Evolutionary conservation across 2,888 invertebrate genomes (phyloP), one percentile per base, ranked within the genome.

Genomic region (Dendrolimus pini): DNA sequence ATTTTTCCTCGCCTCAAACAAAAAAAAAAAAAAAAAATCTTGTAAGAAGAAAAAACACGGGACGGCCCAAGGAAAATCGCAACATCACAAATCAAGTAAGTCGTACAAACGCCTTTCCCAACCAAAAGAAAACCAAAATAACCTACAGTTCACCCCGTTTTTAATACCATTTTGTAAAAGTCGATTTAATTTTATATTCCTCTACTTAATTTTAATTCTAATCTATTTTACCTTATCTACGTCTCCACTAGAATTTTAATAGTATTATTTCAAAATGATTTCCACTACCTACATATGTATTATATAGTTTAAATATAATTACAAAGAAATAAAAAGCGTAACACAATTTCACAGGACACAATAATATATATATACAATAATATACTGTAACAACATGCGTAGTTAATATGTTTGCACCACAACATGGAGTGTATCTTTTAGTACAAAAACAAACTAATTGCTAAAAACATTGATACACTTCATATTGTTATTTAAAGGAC

Each of bases 321-420:
- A 68, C 67, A 71, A 69, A 68, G 71, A 78, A 78, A 83, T 85
- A 87, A 85, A 82, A 93, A 93, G 92, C 91, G 85, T 85, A 92
- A 91, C 92, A 92, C 88, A 89, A 85, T 77, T 74, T 89, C 92
- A 92, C 93, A 93, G 93, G 93, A 92, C 93, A 93, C 91, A 92
- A 89, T 80, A 72, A 64, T 60, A 62, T 61, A 67, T 61, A 67
- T 59, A 64, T 65, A 63, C 60, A 55, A 56, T 63, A 61, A 60
- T 56, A 60, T 56, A 58, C 64, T 65, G 57, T 2, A 67, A 63
- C 64, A 65, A 63, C 68, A 63, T 67, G 70, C 68, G 65, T 61
- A 62, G 67, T 71, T 68, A 70, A 47, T 47, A 47, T 47, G 9
- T 47, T 12, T 9, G 12, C 12, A 10, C 9, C 3, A 47, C 47